phyloP scores from a whole-genome alignment of 2,888 invertebrate species.

The Dusona sp. region DNA sequence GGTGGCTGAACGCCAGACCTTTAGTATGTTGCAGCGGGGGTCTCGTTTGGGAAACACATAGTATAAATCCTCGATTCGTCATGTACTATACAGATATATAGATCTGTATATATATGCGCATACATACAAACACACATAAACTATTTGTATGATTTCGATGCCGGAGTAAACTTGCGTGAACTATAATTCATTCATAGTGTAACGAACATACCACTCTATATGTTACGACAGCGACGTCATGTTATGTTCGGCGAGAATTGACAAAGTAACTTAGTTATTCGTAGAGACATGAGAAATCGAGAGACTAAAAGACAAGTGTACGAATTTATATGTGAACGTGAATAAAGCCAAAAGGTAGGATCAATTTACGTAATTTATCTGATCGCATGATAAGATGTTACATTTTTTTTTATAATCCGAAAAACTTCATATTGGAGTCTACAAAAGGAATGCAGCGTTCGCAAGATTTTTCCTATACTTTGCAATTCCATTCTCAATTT shows the following conservation, averaged over 20 bases:
- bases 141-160: conserved; percentile 36
- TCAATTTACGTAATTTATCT: background rate
- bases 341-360: background rate
- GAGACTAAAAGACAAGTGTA: background rate
- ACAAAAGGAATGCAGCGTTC: no score
- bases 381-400: background rate
- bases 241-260: conserved; percentile 48
- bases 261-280: conserved; percentile 61
- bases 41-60: conserved; percentile 50
- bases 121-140: background rate
- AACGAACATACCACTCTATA: conserved; percentile 32
- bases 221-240: conserved; percentile 21
- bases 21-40: conserved; percentile 13
- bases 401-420: background rate
- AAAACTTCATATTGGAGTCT: background rate
- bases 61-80: conserved; percentile 52
- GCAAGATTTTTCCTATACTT: background rate
- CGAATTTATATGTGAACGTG: background rate
- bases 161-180: conserved; percentile 20
- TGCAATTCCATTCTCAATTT: background rate
- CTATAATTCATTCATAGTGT: conserved; percentile 59
- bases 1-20: conserved; percentile 57
- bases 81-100: background rate
- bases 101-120: background rate
- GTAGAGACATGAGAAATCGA: conserved; percentile 10